These are phyloP conservation scores for Orycteropus afer DNA, from an alignment of 2,113 vertebrate genomes.

Conservation along the genomic window DNA sequence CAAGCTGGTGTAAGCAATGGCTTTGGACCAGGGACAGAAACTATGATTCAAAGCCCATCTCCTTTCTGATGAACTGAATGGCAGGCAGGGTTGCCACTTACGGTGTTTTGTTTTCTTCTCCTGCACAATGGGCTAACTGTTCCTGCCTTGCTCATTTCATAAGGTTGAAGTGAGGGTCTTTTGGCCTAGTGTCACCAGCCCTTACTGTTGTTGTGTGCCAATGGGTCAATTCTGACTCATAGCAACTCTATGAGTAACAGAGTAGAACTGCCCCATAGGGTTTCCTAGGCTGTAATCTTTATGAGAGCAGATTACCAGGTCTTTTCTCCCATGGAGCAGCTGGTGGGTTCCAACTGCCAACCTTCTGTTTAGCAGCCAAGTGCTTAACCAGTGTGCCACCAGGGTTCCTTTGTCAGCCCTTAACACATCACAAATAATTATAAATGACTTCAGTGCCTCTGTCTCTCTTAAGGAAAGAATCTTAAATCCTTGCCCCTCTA, in stretches of 20 bases:
- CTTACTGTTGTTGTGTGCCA: neutral
- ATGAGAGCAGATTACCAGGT: neutral
- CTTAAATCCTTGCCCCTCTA: neutral
- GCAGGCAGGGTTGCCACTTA: neutral
- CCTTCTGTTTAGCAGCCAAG: neutral
- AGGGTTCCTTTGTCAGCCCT: neutral
- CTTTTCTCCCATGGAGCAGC: neutral
- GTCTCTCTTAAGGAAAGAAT: conserved; percentile 23
- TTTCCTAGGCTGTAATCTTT: neutral
- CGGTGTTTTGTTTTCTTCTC: neutral
- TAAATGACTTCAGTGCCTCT: neutral
- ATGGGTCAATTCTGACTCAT: neutral
- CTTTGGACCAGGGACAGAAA: neutral
- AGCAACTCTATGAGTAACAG: neutral
- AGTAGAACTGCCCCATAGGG: neutral
- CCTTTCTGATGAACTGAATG: neutral
- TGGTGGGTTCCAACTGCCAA: neutral
- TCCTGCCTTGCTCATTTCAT: neutral
- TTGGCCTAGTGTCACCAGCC: neutral
- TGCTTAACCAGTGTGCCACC: neutral
- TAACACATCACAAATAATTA: neutral
- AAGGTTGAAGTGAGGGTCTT: too few species aligned
- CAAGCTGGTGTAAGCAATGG: neutral
- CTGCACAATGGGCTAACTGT: fast-evolving
- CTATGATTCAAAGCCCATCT: neutral